A percentile compares a stretch with the other conserved stretches of the same genome.
Conservation (phyloP, 2,113 vertebrate genomes). For the Tinamus guttatus region DNA sequence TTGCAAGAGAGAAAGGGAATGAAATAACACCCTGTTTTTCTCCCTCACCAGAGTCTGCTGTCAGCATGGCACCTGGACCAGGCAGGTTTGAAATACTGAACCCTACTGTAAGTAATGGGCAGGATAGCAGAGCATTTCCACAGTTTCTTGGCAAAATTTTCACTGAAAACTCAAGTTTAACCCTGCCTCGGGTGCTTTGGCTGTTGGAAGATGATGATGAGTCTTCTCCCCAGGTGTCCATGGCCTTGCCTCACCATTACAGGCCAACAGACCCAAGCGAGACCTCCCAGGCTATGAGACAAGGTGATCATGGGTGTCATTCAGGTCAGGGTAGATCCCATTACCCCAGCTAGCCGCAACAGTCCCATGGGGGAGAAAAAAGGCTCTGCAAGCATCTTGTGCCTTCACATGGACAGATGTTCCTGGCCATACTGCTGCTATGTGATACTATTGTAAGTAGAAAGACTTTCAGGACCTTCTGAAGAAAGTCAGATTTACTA, state of each 20-base stretch:
- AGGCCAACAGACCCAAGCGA: neutral
- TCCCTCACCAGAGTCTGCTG: neutral
- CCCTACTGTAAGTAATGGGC: neutral
- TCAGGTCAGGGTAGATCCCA: neutral
- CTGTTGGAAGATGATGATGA: neutral
- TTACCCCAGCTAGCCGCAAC: neutral
- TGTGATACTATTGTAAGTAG: neutral
- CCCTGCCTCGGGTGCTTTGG: neutral
- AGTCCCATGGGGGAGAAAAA: neutral
- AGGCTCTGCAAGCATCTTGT: neutral
- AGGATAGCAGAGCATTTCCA: neutral
- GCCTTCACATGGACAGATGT: neutral
- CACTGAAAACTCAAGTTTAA: neutral
- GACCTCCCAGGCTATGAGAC: neutral
- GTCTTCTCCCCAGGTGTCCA: neutral
- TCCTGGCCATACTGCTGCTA: neutral
- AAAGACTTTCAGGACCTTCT: neutral
- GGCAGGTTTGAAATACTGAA: neutral
- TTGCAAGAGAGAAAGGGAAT: neutral
- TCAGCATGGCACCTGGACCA: accelerated
- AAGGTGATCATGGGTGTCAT: neutral
- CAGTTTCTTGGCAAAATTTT: neutral
- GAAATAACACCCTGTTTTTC: neutral
- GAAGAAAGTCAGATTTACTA: neutral
- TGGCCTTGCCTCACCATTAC: neutral